A percentile compares a stretch with the other conserved stretches of the same genome.
These are phyloP conservation scores for Eulemur coronatus DNA, from an alignment of 2,797 vertebrate species.

Conservation along the genomic window DNA sequence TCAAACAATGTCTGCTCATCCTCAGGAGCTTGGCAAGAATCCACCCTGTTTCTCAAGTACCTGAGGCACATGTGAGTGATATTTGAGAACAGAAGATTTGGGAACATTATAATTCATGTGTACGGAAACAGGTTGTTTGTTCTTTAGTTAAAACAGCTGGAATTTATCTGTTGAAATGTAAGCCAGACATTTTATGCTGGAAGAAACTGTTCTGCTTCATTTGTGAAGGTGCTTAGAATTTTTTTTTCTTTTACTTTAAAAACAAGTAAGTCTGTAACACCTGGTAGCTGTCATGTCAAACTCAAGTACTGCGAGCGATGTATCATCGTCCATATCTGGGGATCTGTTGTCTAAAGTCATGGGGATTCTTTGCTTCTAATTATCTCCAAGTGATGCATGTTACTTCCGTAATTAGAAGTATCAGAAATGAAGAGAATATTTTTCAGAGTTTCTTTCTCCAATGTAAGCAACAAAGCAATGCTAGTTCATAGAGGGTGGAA, in stretches of 20 bases:
- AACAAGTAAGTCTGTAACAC: constrained; percentile 44
- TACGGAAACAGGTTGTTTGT: constrained; percentile 3
- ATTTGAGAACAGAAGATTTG: background rate
- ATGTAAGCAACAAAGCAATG: background rate
- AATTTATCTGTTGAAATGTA: constrained; percentile 50
- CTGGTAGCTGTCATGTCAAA: constrained; percentile 60
- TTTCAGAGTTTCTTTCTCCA: constrained; percentile 9
- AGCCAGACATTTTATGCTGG: constrained; percentile 20
- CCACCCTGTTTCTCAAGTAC: background rate
- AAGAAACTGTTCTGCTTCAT: constrained; percentile 61
- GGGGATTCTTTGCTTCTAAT: constrained; percentile 43
- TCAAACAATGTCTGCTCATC: background rate
- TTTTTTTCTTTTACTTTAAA: background rate
- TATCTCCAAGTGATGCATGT: constrained; percentile 15
- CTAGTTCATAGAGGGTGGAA: background rate
- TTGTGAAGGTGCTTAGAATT: background rate
- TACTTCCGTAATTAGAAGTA: background rate
- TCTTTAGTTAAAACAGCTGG: constrained; percentile 44
- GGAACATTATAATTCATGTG: constrained; percentile 3
- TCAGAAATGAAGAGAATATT: background rate
- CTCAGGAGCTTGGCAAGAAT: background rate
- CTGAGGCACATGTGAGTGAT: background rate
- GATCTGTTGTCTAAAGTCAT: constrained; percentile 33
- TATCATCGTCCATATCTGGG: background rate
- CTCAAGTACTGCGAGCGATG: background rate